Percentiles rank a stretch among this genome's conserved stretches.
These are phyloP conservation scores for Thalassoma bifasciatum DNA, from an alignment of 2,113 vertebrate species.

Conservation along the genomic window DNA sequence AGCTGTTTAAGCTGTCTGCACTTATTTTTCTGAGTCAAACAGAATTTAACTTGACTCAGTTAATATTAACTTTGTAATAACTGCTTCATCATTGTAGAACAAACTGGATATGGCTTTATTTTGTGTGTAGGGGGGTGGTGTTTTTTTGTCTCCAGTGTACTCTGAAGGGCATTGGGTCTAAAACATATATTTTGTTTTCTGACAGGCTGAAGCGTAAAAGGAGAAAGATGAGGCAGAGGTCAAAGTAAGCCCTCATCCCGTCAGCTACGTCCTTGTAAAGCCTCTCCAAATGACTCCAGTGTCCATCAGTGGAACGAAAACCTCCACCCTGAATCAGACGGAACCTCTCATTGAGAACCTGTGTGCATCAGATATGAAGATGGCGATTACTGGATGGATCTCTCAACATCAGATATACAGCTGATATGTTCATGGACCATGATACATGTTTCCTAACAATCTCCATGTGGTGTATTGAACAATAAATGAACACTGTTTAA, in stretches of 20 bases:
- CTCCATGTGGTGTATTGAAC: constrained; percentile 63
- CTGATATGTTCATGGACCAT: constrained; percentile 68
- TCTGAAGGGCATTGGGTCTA: too few relatives aligned
- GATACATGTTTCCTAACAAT: constrained; percentile 50
- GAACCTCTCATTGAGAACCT: neutral
- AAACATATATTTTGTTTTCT: neutral
- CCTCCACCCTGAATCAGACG: neutral
- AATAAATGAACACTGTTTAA: constrained; percentile 71
- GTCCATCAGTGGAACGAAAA: neutral
- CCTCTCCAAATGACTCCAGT: constrained; percentile 27
- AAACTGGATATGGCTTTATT: too few relatives aligned
- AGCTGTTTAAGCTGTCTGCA: too few relatives aligned
- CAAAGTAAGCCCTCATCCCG: constrained; percentile 85
- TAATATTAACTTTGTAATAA: too few relatives aligned
- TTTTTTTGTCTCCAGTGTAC: too few relatives aligned
- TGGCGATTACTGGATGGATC: constrained; percentile 38
- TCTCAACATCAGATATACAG: constrained; percentile 46
- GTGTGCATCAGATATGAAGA: constrained; percentile 31
- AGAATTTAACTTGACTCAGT: too few relatives aligned
- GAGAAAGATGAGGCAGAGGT: constrained; percentile 98
- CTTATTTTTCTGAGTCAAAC: too few relatives aligned
- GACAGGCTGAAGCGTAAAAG: constrained; percentile 96
- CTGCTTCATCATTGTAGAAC: too few relatives aligned
- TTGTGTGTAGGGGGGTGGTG: too few relatives aligned
- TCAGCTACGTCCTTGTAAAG: constrained; percentile 54